Evolutionary conservation across 2,797 vertebrate genomes (phyloP), one percentile per base, ranked within the genome.

Genomic region (Catharus ustulatus): DNA sequence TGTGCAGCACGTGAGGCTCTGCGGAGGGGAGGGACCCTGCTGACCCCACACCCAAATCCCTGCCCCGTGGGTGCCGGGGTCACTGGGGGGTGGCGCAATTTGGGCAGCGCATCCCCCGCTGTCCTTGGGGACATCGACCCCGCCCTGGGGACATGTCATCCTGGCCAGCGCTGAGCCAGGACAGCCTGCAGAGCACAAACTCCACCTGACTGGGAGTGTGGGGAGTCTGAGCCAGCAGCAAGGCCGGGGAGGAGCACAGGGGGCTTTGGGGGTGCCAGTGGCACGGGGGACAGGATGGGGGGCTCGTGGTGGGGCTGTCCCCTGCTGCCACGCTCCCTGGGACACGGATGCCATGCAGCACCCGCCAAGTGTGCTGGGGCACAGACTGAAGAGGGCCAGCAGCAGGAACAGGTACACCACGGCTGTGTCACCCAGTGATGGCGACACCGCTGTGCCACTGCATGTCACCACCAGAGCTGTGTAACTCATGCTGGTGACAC

Each of bases 191-290:
- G n/a, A 3, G 40, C 11, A n/a, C 38, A 7, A 8, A 29, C 38
- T 23, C 11, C 34, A 29, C 58, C 1, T 0, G 8, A 3, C 14
- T 5, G 34, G 52, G 18, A 43, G 18, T 0, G 10, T 10, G 80
- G 14, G 18, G 12, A 43, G 12, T 4, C 0, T 3, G 18, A 68
- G 42, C 15, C 22, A 14, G 11, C 9, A 40, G 72, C 2, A 12
- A 18, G 42, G 22, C 29, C 5, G 1, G 23, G 6, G 58, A 26
- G 52, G 52, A 54, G 20, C 20, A 6, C 2, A 4, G 15, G 22
- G 58, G 23, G 8, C 9, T 8, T 8, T 38, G 21, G 42, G 49
- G 36, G 45, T 22, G 63, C 7, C 76, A 43, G 32, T 1, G 12
- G 36, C 9, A 10, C 5, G 2, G 38, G 42, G 61, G 34, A 27